Conservation (phyloP, 37 sponge, comb jelly and placozoan genomes). For the Corticium candelabrum region DNA sequence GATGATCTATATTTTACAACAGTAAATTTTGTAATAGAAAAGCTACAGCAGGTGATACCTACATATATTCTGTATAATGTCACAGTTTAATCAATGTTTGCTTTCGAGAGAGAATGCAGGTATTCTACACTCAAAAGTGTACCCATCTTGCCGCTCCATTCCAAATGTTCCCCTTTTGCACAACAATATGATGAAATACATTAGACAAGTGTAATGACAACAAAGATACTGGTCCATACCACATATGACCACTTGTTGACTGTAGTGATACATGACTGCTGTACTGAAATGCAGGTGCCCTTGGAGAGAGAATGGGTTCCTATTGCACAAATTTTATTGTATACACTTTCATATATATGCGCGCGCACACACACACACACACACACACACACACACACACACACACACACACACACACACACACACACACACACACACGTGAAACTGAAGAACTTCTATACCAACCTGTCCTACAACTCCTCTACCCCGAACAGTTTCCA, state of each 20-base stretch:
- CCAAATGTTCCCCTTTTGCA: constrained; percentile 77
- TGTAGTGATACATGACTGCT: constrained; percentile 79
- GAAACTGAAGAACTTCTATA: not conserved
- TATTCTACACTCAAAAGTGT: constrained; percentile 63
- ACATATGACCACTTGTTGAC: constrained; percentile 86
- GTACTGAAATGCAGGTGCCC: constrained; percentile 87
- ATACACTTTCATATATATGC: too few species aligned
- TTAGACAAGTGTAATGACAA: not conserved
- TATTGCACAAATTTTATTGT: not conserved
- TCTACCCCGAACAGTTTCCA: constrained; percentile 78
- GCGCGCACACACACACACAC: too few species aligned
- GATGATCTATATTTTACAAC: too few species aligned
- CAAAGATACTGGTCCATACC: constrained; percentile 34
- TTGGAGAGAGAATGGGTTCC: constrained; percentile 68
- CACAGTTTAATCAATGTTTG: too few species aligned
- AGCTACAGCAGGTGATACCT: too few species aligned
- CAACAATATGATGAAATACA: not conserved
- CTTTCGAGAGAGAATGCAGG: constrained; percentile 78
- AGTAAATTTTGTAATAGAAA: too few species aligned
- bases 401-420: too few species aligned
- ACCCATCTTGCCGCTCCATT: constrained; percentile 66
- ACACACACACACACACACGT: not conserved
- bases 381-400: too few species aligned
- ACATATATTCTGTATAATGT: too few species aligned
- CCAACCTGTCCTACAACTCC: constrained; percentile 91